Evolutionary conservation across 2,113 vertebrate genomes (phyloP), one percentile per base, ranked within the genome.

Genomic region (Eptatretus burgeri): DNA sequence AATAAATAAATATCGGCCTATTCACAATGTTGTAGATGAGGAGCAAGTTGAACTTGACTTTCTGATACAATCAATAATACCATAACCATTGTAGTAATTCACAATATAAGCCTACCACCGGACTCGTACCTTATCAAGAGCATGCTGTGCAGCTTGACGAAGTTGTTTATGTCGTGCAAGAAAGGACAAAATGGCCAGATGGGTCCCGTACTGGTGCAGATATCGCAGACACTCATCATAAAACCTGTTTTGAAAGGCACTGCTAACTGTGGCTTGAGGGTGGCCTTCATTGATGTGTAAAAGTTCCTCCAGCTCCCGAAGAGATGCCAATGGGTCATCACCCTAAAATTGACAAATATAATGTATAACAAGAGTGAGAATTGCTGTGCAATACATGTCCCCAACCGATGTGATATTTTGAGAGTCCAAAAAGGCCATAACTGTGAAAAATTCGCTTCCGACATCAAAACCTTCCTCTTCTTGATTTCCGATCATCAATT

Each of bases 211-310:
- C 14, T 70, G 75, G 65, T 82, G 81, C 66, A 98, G 75, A 71
- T 96, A 98, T 74, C 81, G 82, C 64, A 96, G 79, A 67, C 81
- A 85, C 73, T 98, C 91, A 66, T 83, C 82, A 67, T 84, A 81
- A 70, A 79, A 76, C 66, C 64, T 70, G 66, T 77, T 76, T 69
- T 74, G 76, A 67, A 74, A 77, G 51, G 73, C 70, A 67, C 68
- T 80, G 17, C 73, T 77, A 18, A 87, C 87, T 0, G 77, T 73
- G 64, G 83, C 75, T 41, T 74, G 72, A 41, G 79, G 70, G 63
- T 73, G 75, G 1, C 80, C 70, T 68, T 73, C 74, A 50, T 74
- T 70, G 0, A 83, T 84, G 27, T 75, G 70, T 67, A 96, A 72
- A 1, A 71, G 71, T 2, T 76, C 74, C 75, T 98, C 83, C 66